Conservation (phyloP, 2,113 vertebrate genomes). For the Bambusicola thoracicus region DNA sequence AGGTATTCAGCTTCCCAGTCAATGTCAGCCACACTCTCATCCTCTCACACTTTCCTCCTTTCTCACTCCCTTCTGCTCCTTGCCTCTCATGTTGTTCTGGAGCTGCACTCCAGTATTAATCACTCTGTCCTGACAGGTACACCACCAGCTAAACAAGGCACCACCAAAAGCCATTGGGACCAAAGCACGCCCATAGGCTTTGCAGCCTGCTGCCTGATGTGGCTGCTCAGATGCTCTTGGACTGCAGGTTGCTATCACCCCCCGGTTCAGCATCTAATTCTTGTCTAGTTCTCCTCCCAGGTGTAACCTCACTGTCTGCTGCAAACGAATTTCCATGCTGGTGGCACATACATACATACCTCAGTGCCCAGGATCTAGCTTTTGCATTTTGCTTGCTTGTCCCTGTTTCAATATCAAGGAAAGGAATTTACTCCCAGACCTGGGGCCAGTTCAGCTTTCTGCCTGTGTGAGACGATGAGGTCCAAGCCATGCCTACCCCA, state of each 20-base stretch:
- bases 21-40: background rate
- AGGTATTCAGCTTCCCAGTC: background rate
- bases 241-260: background rate
- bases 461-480: background rate
- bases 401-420: background rate
- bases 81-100: accelerated
- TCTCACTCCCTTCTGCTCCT: background rate
- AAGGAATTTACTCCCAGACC: background rate
- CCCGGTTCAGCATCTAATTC: background rate
- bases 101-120: background rate
- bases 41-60: background rate
- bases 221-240: background rate
- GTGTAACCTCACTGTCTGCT: background rate
- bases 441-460: background rate
- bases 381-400: background rate
- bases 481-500: background rate
- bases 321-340: background rate
- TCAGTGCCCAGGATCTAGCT: accelerated
- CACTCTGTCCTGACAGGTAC: background rate
- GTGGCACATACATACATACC: background rate
- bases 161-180: background rate
- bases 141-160: background rate
- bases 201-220: background rate
- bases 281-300: background rate
- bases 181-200: background rate